Base-by-base conservation (phyloP, 2,888 invertebrate species). In the Plagodis dolabraria region DNA sequence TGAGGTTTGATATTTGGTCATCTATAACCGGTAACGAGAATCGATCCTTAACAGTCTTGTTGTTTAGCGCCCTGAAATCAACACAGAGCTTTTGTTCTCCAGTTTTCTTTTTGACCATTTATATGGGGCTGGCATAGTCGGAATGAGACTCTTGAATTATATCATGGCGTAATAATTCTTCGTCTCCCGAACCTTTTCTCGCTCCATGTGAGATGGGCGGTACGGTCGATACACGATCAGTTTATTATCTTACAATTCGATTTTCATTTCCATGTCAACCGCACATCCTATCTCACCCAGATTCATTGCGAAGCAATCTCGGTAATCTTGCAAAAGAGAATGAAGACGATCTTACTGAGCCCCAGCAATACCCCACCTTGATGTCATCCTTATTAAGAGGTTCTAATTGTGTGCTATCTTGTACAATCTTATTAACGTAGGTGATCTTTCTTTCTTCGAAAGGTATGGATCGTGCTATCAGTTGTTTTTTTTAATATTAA, bases 21-120 rank as follows among this genome's bases (percentile, higher is more conserved):
- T 70, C 66, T 0, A 74, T 67, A 4, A 55, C 5, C 0, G 73
- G 73, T 9, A 74, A 6, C 0, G 71, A 71, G 12, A 59, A 72
- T 2, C 64, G 64, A 0, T 70, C 66, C 9, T 63, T 65, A 1
- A 59, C 47, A 0, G 44, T 44, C 11, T 44, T 44, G 12, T 22
- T 11, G 22, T 44, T 44, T 7, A 44, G 22, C 7, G 44, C 44
- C 7, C 44, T 6, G 44, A 12, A 44, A 11, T 44, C 44, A 5
- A 44, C 44, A 44, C 44, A 44, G 6, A 44, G 22, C 7, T 22
- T 12, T 7, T 12, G 7, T 7, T 44, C 44, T 7, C 11, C 11
- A 11, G 10, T 44, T 12, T 46, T 46, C 10, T 46, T 46, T 33
- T 9, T 46, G 33, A 46, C 46, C 33, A 46, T 33, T 4, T 33